Base-by-base conservation (phyloP, 2,888 invertebrate species). In the Ormyrus nitidulus region DNA sequence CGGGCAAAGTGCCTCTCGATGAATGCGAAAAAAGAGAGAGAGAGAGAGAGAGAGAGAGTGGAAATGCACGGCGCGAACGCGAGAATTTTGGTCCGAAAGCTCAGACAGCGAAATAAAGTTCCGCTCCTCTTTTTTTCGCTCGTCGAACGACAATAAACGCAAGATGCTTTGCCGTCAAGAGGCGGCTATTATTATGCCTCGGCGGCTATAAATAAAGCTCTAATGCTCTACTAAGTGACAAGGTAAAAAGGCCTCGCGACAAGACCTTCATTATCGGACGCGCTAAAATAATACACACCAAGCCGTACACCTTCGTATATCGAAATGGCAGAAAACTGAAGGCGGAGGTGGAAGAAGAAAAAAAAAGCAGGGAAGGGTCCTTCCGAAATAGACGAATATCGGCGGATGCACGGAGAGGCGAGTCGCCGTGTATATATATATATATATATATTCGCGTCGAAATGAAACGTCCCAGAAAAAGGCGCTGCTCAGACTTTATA, bases 181-280 rank as follows among this genome's bases (percentile, higher is more conserved):
- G 46, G 48, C 10, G 62, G 62, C 62, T 69, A 79, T 79, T 68
- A 78, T 68, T 79, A 79, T 8, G 62, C 10, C 34, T 49, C 11
- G 8, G 13, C 8, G 19, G 58, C 62, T 79, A 74, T 69, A 74
- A 79, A 79, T 79, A 75, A 79, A 71, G 71, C 79, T 71, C 71
- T 59, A 54, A 34, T 78, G 72, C 49, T 51, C n/a, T 19, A 61
- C 53, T 51, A 70, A 75, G 51, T 56, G 74, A 75, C 71, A 69
- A 64, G 64, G 74, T 65, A 79, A 71, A 79, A 79, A 75, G 75
- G 64, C 64, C 66, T 49, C 51, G 49, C 72, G 69, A 74, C 65
- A 46, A 75, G 75, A 66, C 75, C 71, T 80, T 80, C 76, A 70
- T 70, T 79, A 73, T 73, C 73, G 78, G 70, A 48, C 68, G 62